phyloP scores from a whole-genome alignment of 1,140 invertebrate genomes.

The Eueides isabella region DNA sequence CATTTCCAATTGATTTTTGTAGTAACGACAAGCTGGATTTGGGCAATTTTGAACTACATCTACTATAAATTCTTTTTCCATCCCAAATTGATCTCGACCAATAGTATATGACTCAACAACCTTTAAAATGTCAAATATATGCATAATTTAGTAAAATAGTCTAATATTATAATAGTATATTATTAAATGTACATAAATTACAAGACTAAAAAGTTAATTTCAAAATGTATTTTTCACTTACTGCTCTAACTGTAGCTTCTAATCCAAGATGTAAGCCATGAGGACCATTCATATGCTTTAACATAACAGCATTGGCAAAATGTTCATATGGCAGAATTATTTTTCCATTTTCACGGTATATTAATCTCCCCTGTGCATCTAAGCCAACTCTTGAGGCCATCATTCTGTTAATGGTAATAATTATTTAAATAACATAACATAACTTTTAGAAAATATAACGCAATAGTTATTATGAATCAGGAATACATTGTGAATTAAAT shows the following conservation, averaged over 20 bases:
- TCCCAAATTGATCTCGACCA: constrained; percentile 92
- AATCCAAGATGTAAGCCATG: constrained; percentile 91
- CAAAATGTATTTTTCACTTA: constrained; percentile 65
- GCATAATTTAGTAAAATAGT: no score
- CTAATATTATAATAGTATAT: no score
- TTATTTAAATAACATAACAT: constrained; percentile 38
- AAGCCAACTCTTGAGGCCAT: constrained; percentile 91
- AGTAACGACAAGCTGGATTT: constrained; percentile 92
- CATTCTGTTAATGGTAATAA: constrained; percentile 84
- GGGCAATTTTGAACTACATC: constrained; percentile 94
- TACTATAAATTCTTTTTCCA: constrained; percentile 94
- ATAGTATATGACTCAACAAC: constrained; percentile 93
- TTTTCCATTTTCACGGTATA: constrained; percentile 92
- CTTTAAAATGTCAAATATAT: constrained; percentile 55
- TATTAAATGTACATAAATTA: no score
- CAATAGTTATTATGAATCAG: no score
- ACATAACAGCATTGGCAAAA: constrained; percentile 94
- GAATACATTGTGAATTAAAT: neutral
- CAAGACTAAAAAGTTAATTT: no score
- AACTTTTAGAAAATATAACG: neutral
- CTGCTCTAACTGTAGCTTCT: constrained; percentile 90
- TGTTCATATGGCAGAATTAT: constrained; percentile 94
- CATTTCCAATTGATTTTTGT: constrained; percentile 91
- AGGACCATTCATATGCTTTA: constrained; percentile 94
- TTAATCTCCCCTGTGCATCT: constrained; percentile 91